Base-by-base conservation (phyloP, 2,113 vertebrate genomes). In the human (Homo sapiens) region DNA sequence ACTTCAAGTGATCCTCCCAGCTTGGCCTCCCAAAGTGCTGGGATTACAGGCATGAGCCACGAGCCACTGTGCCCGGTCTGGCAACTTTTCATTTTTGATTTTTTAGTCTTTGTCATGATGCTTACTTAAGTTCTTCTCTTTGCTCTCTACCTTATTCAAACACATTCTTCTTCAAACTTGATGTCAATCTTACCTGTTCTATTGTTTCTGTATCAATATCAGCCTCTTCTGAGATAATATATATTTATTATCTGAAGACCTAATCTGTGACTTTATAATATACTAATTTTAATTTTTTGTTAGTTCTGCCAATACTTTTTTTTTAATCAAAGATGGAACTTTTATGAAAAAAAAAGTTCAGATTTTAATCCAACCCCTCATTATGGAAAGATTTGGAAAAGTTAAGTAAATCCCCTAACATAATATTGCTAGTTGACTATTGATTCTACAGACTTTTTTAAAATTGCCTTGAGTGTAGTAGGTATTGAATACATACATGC, bases 181-280 rank as follows among this genome's bases (percentile, higher is more conserved):
- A 59, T 72, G 72, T 85, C 13, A 45, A 14, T 73, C 40, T 73
- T 7, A 40, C 3, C 8, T 52, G 38, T 40, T 80, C 12, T 85
- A 8, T 8, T 1, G 0, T 6, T 50, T 14, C 18, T 16, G 1
- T 22, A 66, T 52, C 5, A 25, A 0, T n/a, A 91, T 27, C 25
- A 68, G 35, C 79, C 50, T 92, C 48, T 43, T 72, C 20, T 75
- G 30, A 50, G 17, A 40, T 61, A 40, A 38, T 59, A 52, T 23
- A 17, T 30, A 55, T 40, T 40, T 40, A 61, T 40, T 64, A 72
- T 0, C 43, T 68, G 17, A 80, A 45, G 38, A 76, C 27, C 23
- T 45, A 18, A 14, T 55, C 14, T 45, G 40, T 61, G 40, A 27
- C 20, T 85, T 48, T 75, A 14, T 76, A 2, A 25, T 40, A 55